Base-by-base conservation (phyloP, 2,888 invertebrate genomes). In the Epinotia ramella region DNA sequence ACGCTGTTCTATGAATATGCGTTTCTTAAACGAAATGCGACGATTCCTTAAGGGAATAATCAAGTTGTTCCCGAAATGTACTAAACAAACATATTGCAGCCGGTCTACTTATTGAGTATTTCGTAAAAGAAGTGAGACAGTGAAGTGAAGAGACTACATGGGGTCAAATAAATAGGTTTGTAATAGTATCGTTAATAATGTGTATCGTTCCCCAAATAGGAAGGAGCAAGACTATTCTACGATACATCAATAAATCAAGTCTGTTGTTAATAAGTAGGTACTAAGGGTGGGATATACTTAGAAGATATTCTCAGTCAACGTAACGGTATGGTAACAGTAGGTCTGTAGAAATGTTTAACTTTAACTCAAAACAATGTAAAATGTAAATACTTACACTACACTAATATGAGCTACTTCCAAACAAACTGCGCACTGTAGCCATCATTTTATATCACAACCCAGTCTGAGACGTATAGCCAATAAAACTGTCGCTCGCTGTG, bases 381-480 rank as follows among this genome's bases (percentile, higher is more conserved):
- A 49, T 16, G 49, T 49, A 49, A 4, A 4, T 16, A 49, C n/a
- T n/a, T n/a, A n/a, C 49, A 53, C n/a, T 53, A n/a, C 53, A 53
- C 53, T 53, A 13, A 16, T 16, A 24, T 4, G 57, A 24, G 5
- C 33, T 1, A 44, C 40, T 67, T 57, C 33, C 57, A 24, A 59
- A 57, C 12, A 40, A 68, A 33, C 44, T 40, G 40, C 44, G 24
- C 18, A 13, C 44, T 1, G 13, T 80, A 75, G 79, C 79, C 80
- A 83, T 84, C 79, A 80, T 81, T 84, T 84, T 81, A 86, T 81
- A 84, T 82, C 81, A 81, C 84, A 83, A 84, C 79, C 80, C 82
- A 84, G 81, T 83, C 81, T 66, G 64, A 78, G 78, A 81, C 81
- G 81, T 80, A 82, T 78, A 81, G 80, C 80, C 82, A 84, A 84